Evolutionary conservation across 2,113 vertebrate species (phyloP), one percentile per base, ranked within the genome.

Genomic region (Thryonomys swinderianus): DNA sequence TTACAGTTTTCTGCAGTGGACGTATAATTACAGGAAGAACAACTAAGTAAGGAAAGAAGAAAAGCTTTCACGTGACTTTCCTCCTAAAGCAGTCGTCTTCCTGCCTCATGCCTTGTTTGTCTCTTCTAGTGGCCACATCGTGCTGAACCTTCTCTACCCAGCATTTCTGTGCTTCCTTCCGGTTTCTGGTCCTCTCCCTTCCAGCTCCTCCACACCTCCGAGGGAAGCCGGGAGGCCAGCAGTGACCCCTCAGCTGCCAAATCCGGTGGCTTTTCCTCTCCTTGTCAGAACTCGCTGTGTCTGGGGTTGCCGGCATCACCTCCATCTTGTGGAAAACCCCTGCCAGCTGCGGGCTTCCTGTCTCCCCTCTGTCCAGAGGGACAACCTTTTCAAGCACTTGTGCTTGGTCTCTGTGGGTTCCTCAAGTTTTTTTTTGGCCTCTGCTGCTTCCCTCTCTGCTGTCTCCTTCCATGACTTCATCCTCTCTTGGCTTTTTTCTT

Each of bases 81-180:
- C 30, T 89, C 62, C 37, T 69, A 95, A 93, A 95, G 55, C 40
- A 92, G 45, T 92, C 32, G 74, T 61, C n/a, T 90, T 59, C 34
- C 42, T 84, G 42, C 51, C 81, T 59, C 79, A 13, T 64, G 66
- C 45, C 48, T 88, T 88, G 67, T 59, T 79, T 21, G 34, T 84
- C 16, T n/a, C 69, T 67, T 69, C 40, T 66, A 71, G 74, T 5
- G 79, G 59, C 23, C 25, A 81, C 57, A 81, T 14, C 16, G n/a
- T 37, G n/a, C 27, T 27, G 9, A 40, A 59, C 18, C 21, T 10
- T 66, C 13, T 9, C 21, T 37, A 17, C 13, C 25, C 3, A 27
- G 61, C 55, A 17, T 62, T 69, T 82, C 67, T 82, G 61, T 30
- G 78, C 61, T 57, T 86, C 53, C 45, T 48, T 79, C 32, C 23